These are phyloP conservation scores for Cepphus grylle DNA, from an alignment of 2,113 vertebrate genomes.

Conservation along the genomic window DNA sequence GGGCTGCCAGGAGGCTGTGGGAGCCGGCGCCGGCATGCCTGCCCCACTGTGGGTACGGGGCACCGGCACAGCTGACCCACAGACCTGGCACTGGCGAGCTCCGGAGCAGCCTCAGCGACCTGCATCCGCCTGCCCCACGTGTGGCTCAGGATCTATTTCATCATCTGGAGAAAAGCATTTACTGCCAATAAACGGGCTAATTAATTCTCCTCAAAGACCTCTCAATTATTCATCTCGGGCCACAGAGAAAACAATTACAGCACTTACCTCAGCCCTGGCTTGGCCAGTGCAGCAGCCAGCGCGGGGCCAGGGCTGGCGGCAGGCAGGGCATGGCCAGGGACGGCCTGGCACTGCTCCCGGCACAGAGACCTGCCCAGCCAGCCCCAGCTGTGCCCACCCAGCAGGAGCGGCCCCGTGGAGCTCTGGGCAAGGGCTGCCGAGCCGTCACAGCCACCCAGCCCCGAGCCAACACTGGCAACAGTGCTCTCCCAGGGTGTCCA, in stretches of 20 bases:
- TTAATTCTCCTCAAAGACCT: constrained; percentile 83
- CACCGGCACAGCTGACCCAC: background rate
- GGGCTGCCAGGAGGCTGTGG: rapidly evolving
- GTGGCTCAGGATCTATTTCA: constrained; percentile 51
- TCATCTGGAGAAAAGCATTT: constrained; percentile 72
- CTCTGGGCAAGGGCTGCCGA: background rate
- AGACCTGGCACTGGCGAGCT: rapidly evolving
- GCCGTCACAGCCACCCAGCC: background rate
- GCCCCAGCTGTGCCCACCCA: rapidly evolving
- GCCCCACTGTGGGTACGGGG: rapidly evolving
- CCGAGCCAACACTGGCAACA: rapidly evolving
- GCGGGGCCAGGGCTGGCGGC: background rate
- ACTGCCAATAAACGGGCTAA: constrained; percentile 78
- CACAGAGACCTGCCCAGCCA: background rate
- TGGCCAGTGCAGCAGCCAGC: background rate
- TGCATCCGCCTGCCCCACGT: background rate
- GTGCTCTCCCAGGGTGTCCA: background rate
- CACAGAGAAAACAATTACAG: constrained; percentile 74
- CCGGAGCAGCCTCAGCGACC: background rate
- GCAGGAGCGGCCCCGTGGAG: rapidly evolving
- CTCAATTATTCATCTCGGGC: constrained; percentile 80
- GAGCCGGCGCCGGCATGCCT: background rate
- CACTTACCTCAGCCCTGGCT: constrained; percentile 30
- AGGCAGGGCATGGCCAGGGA: background rate
- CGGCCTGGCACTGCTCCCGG: background rate